Evolutionary conservation across 2,797 vertebrate species (phyloP).

Genomic region (Margarornis squamiger): DNA sequence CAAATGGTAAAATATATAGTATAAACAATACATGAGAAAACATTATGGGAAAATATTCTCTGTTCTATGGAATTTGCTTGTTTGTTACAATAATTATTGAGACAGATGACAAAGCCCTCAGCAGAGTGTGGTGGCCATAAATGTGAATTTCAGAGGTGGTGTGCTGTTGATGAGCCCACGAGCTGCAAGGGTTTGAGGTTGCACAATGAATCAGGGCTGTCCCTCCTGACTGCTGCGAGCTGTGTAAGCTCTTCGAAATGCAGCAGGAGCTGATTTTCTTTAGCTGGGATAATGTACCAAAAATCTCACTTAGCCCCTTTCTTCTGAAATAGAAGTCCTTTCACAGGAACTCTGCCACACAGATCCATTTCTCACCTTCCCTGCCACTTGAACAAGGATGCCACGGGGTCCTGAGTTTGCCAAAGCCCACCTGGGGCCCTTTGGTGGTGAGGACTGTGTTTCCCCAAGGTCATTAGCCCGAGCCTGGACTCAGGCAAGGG

Average conservation of each 20-base stretch:
- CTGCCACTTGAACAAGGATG: background rate
- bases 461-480: background rate
- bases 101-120: background rate
- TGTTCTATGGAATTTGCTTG: constrained; percentile 40
- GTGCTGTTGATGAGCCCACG: background rate
- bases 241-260: background rate
- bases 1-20: constrained; percentile 69
- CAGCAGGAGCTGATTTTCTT: background rate
- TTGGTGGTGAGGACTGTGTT: background rate
- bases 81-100: constrained; percentile 41
- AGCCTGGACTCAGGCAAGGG: background rate
- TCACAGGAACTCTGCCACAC: accelerated
- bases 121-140: background rate
- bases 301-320: background rate
- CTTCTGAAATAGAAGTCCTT: background rate
- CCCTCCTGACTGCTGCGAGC: background rate
- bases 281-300: background rate
- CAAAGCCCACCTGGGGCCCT: accelerated
- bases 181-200: background rate
- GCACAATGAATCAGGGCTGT: background rate
- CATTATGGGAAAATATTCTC: constrained; percentile 44
- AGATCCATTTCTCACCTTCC: accelerated
- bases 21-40: constrained; percentile 67
- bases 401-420: accelerated
- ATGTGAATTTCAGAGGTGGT: background rate